These are phyloP conservation scores for Cotesia typhae DNA, from an alignment of 1,140 invertebrate genomes.

Conservation along the genomic window DNA sequence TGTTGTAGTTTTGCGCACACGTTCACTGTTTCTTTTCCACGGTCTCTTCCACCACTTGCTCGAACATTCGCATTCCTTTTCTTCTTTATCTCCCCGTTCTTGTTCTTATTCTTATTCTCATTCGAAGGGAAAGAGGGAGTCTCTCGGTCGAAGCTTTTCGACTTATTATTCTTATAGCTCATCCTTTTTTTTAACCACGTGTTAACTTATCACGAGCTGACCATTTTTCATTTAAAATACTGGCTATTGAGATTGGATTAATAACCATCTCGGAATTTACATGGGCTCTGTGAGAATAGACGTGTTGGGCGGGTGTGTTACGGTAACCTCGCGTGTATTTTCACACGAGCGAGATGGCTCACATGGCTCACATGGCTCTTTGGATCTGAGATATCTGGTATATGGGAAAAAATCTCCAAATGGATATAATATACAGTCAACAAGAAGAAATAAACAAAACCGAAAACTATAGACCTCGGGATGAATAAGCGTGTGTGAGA, in stretches of 20 bases:
- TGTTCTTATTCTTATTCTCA: conserved; percentile 48
- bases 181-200: conserved; percentile 53
- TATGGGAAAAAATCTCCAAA: no score
- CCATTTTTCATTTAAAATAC: conserved; percentile 43
- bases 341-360: no score
- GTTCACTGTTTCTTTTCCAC: conserved; percentile 20
- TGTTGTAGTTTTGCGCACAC: conserved; percentile 18
- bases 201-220: conserved; percentile 61
- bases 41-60: conserved; percentile 28
- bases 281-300: conserved; percentile 5
- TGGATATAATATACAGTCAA: no score
- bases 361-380: no score
- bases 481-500: conserved; percentile 33
- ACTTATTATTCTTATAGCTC: conserved; percentile 28
- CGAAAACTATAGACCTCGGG: conserved; percentile 11
- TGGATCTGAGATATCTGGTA: no score
- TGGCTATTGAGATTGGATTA: conserved; percentile 29
- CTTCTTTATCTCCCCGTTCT: conserved; percentile 29
- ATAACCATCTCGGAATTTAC: conserved; percentile 19
- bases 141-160: no score
- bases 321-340: no score
- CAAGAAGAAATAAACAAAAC: conserved; percentile 10
- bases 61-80: conserved; percentile 37
- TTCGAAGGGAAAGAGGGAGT: no score
- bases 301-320: no score